Conservation (phyloP, 2,888 invertebrate genomes). For the Autographa pulchrina region DNA sequence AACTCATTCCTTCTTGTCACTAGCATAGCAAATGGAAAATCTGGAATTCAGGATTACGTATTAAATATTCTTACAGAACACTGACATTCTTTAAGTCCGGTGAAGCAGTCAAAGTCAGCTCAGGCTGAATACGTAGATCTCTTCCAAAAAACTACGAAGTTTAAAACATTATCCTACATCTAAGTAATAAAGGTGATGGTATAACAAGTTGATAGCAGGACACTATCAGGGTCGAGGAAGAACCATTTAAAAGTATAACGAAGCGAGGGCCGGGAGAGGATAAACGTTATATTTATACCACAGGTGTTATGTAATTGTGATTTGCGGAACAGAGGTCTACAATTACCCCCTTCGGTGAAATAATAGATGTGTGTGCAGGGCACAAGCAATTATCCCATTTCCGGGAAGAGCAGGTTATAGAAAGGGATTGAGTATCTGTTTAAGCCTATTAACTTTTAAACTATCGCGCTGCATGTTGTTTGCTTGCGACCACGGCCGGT, state of each 20-base stretch:
- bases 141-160: background rate
- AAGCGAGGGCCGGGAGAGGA: conserved; percentile 12
- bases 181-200: conserved; percentile 22
- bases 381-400: too few relatives aligned
- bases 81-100: too few relatives aligned
- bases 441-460: background rate
- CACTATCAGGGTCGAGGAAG: background rate
- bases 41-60: too few relatives aligned
- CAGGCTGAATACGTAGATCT: too few relatives aligned
- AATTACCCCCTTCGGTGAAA: background rate
- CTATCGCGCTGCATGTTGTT: too few relatives aligned
- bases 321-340: background rate
- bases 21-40: too few relatives aligned
- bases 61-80: too few relatives aligned
- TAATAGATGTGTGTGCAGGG: background rate
- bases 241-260: conserved; percentile 11
- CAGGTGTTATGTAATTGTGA: background rate
- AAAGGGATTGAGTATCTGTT: background rate
- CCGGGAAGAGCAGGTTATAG: too few relatives aligned
- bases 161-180: background rate
- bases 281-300: background rate
- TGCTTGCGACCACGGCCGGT: too few relatives aligned
- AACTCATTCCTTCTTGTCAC: too few relatives aligned
- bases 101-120: too few relatives aligned
- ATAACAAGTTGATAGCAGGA: conserved; percentile 24